These are phyloP conservation scores for Theristus sp. DNA, from an alignment of 2,888 invertebrate genomes.

Conservation along the genomic window DNA sequence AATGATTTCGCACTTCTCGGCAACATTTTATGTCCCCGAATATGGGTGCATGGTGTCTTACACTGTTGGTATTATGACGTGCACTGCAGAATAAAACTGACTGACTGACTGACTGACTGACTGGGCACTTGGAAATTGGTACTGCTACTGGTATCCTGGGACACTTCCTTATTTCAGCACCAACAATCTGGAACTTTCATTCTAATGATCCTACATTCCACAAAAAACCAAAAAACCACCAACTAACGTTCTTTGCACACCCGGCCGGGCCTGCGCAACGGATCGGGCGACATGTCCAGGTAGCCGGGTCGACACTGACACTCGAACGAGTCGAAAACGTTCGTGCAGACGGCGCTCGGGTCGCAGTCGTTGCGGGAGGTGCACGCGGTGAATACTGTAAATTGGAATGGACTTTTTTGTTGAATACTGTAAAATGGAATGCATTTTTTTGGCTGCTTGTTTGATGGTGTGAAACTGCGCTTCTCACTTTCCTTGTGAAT, in stretches of 20 bases:
- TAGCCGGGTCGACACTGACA: conserved; percentile 26
- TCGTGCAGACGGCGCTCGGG: conserved; percentile 23
- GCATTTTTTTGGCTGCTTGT: too few relatives aligned
- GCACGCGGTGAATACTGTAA: conserved; percentile 19
- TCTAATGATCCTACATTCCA: too few relatives aligned
- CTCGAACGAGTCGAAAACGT: conserved; percentile 21
- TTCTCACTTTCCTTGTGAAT: neutral
- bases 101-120: neutral
- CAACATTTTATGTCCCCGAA: too few relatives aligned
- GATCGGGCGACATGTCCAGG: conserved; percentile 22
- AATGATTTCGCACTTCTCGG: too few relatives aligned
- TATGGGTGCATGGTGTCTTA: too few relatives aligned
- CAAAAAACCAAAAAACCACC: neutral
- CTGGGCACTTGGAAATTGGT: too few relatives aligned
- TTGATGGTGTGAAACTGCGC: neutral
- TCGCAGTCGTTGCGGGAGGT: conserved; percentile 16
- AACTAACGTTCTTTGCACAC: conserved; percentile 21
- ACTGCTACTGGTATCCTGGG: too few relatives aligned
- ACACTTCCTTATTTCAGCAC: too few relatives aligned
- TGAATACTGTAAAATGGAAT: conserved; percentile 12
- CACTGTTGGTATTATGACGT: too few relatives aligned
- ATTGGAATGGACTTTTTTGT: neutral
- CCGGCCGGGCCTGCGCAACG: conserved; percentile 10
- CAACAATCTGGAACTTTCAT: too few relatives aligned
- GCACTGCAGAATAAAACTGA: too few relatives aligned